Evolutionary conservation across 2,888 invertebrate genomes (phyloP), one percentile per base, ranked within the genome.

Genomic region (Falcaria lacertinaria): DNA sequence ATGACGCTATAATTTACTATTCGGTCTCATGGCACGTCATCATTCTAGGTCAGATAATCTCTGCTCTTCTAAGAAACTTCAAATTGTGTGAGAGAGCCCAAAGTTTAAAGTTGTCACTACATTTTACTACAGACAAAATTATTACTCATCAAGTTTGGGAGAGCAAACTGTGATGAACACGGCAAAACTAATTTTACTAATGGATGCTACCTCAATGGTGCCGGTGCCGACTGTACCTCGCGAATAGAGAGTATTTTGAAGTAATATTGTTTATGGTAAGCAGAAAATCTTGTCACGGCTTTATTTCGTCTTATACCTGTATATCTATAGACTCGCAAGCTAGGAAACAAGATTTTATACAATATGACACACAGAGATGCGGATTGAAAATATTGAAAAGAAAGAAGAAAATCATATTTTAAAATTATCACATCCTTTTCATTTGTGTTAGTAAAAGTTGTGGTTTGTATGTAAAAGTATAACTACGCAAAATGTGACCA

Each of bases 181-280:
- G 14, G 15, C 14, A 25, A 14, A 37, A 37, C 37, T 37, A 37
- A 37, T 37, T 37, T 25, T 14, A 11, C 22, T 15, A 37, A 37
- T 25, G 25, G 37, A 25, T 15, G n/a, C 42, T 19, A 45, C 55
- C 48, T 50, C 19, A 19, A 19, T 4, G 19, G 19, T 50, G 46
- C 52, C 28, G 52, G 38, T 42, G 36, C 41, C 42, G 51, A 54
- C 45, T 47, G 47, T 51, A 47, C 43, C 35, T 34, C 32, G 39
- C 43, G 50, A 48, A 54, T 54, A 60, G 62, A 60, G 62, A 60
- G 64, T 66, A 64, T 73, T 74, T 69, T 64, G 64, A 67, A 72
- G 75, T 81, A 77, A 82, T 77, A 83, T 79, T 82, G 80, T 83
- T 85, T 84, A 85, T 82, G 84, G 63, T 84, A 84, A 85, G 84